Evolutionary conservation across 1,140 invertebrate species (phyloP), one percentile per base, ranked within the genome.

Genomic region (Drosophila ficusphila): DNA sequence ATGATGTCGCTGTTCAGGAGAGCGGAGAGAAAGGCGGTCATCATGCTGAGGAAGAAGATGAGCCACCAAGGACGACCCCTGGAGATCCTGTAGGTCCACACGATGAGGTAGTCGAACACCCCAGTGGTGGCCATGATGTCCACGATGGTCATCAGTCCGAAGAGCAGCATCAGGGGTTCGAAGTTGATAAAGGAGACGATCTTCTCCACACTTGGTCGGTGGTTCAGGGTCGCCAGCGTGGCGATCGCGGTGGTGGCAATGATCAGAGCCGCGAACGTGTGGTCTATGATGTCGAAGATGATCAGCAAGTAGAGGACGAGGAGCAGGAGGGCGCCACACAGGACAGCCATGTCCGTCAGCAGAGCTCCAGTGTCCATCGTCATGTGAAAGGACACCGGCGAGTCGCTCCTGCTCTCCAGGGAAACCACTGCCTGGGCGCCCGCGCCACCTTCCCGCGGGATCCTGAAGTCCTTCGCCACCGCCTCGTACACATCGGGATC

Each of bases 1-100:
- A 96, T 97, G 0, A 97, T 97, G 1, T 97, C 97, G 90, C 97
- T 97, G 90, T 98, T 97, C 38, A 98, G 90, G 71, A 97, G 95
- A 0, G 96, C 95, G 0, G 96, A 97, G 0, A 97, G 79, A 0
- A 96, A 36, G 0, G 94, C 95, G 0, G 96, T 96, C 73, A 97
- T 95, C 2, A 95, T 89, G 82, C 96, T 97, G 0, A 98, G 92
- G 0, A 95, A 93, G 7, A 95, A 96, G 2, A 98, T 94, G 0
- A 98, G 90, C 0, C 96, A 94, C 97, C 97, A 97, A 2, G 96
- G 91, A 86, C 94, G 94, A 9, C 97, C 97, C 75, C 93, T 94
- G 0, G 96, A 96, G 39, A 96, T 91, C 94, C 96, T 85, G n/a
- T 92, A 92, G 12, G 79, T 74, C 6, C 41, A 39, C 0, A 81